These are phyloP conservation scores for Auanema freiburgensis DNA, from an alignment of 2,888 invertebrate species.

Conservation along the genomic window DNA sequence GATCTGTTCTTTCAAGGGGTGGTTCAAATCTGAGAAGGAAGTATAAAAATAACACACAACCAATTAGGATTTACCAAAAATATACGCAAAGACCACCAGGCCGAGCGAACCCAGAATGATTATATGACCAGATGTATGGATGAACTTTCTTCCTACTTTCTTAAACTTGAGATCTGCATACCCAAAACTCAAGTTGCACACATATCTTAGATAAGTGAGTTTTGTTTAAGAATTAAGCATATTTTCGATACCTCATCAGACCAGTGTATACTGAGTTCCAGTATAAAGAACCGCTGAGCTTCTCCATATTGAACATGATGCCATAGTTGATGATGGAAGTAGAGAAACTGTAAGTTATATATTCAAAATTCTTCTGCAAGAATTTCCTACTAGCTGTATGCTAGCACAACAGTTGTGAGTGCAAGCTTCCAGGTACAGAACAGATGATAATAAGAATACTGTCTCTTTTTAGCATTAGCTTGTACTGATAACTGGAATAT, in stretches of 20 bases:
- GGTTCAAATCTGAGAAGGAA: constrained; percentile 39
- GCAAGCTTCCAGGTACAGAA: constrained; percentile 28
- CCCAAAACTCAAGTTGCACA: constrained; percentile 33
- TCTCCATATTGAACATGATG: constrained; percentile 61
- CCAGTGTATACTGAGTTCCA: constrained; percentile 43
- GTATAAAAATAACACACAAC: too few species aligned
- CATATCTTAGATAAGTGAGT: constrained; percentile 21
- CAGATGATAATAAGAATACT: constrained; percentile 37
- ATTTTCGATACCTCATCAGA: constrained; percentile 21
- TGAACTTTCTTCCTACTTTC: constrained; percentile 38
- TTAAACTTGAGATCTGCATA: constrained; percentile 34
- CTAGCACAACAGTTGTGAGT: constrained; percentile 28
- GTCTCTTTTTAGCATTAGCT: constrained; percentile 25
- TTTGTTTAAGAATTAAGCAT: not conserved
- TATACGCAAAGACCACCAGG: constrained; percentile 34
- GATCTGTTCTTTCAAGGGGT: constrained; percentile 38
- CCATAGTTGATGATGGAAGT: constrained; percentile 56
- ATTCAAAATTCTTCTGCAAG: too few species aligned
- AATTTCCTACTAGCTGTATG: constrained; percentile 44
- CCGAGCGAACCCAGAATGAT: constrained; percentile 36
- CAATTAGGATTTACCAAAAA: constrained; percentile 26
- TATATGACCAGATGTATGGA: constrained; percentile 38
- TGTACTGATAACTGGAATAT: constrained; percentile 20
- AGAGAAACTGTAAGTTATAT: constrained; percentile 31
- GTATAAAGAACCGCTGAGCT: constrained; percentile 54